Evolutionary conservation across 1,140 invertebrate genomes (phyloP).

Genomic region (Drosophila kepulauana): DNA sequence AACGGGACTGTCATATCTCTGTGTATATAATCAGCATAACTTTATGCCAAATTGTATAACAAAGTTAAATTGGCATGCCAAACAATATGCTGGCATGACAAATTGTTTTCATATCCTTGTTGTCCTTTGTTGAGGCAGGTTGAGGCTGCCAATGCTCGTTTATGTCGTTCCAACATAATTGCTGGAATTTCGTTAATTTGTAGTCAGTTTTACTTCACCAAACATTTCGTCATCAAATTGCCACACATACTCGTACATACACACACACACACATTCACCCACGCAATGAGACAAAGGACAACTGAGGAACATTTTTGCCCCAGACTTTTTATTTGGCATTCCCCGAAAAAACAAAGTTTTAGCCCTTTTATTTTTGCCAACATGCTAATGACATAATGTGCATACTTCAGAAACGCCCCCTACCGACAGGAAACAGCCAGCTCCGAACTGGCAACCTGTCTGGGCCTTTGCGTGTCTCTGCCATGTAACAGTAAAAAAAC

Average conservation of each 20-base stretch:
- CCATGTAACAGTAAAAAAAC: conserved; percentile 40
- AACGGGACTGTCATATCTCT: conserved; percentile 22
- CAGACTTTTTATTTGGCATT: conserved; percentile 24
- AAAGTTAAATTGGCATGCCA: conserved; percentile 62
- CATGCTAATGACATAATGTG: conserved; percentile 84
- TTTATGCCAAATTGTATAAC: conserved; percentile 53
- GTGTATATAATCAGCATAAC: conserved; percentile 53
- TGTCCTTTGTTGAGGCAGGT: conserved; percentile 63
- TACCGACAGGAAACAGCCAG: conserved; percentile 27
- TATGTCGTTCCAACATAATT: conserved; percentile 69
- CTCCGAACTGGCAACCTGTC: conserved; percentile 41
- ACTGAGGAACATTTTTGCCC: conserved; percentile 8
- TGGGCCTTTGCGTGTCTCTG: conserved; percentile 65
- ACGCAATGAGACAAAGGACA: conserved; percentile 36
- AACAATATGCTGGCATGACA: conserved; percentile 12
- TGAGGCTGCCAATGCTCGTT: conserved; percentile 37
- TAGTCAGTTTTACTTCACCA: conserved; percentile 68
- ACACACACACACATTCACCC: not conserved
- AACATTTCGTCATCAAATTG: conserved; percentile 58
- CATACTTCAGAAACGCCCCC: conserved; percentile 73
- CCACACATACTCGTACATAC: conserved; percentile 13
- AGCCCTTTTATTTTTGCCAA: conserved; percentile 72
- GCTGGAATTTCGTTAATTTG: conserved; percentile 80
- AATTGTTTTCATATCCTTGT: conserved; percentile 25
- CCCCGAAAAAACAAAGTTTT: conserved; percentile 50